Evolutionary conservation across 2,113 vertebrate genomes (phyloP), one percentile per base, ranked within the genome.

Genomic region (Cairina moschata): DNA sequence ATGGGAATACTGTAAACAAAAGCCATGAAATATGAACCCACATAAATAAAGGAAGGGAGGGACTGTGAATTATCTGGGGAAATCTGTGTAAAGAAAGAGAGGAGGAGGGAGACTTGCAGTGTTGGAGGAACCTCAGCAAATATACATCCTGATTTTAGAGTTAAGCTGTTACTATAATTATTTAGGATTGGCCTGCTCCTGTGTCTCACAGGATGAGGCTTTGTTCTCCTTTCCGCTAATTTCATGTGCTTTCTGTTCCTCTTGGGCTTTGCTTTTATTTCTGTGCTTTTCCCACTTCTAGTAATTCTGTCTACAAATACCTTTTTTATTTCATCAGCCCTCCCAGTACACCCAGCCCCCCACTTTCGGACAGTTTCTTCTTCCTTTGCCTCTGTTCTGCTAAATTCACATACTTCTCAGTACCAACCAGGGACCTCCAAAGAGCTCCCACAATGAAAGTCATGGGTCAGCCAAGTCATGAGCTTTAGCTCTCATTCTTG

Each of bases 11-110:
- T 40, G 72, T 90, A 92, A 93, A 85, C 67, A 92, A 89, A 92
- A 91, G 65, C 80, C 42, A 84, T 96, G 90, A 86, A 96, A 96
- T 95, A 96, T 83, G 90, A 97, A 74, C 74, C 72, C 62, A 66
- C 60, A 62, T 54, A 96, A 94, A 90, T 86, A 95, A 96, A 96
- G 76, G 58, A 87, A 93, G 42, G 68, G 63, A 91, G 86, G 42
- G 91, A 63, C 83, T 79, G 82, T 48, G 71, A 80, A 93, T 75
- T 81, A 79, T 92, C 93, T 81, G 91, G 91, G 94, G 96, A 96
- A 91, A 94, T 96, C 74, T 94, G 82, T 94, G 80, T 34, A 86
- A 91, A 94, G 92, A 89, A 92, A 84, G 42, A 78, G 92, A 78
- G 73, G 86, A 86, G 90, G 80, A 82, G 50, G 26, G 58, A 60